Evolutionary conservation across 2,113 vertebrate genomes (phyloP), one percentile per base, ranked within the genome.

Genomic region (Lepus timidus): DNA sequence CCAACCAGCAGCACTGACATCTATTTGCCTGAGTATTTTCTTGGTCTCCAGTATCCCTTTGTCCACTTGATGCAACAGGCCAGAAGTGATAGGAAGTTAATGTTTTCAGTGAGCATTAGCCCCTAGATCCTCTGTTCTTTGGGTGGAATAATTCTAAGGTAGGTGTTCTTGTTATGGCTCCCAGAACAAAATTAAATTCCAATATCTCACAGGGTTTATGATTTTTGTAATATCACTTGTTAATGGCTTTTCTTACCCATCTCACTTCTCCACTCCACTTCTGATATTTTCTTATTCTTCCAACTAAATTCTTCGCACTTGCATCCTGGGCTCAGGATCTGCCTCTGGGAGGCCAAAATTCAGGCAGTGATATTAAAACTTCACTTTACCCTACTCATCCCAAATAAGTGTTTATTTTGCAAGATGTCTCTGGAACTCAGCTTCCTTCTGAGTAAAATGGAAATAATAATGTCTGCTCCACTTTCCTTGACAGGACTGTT

Each of bases 331-430:
- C 74, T 92, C 29, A 64, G 49, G 13, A 62, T 85, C 61, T 94
- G 22, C 49, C 68, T 75, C 55, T 29, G 39, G 4, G 55, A 58
- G 55, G 39, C 62, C 31, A 33, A 73, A 49, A 68, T 16, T 67
- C 39, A 85, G 51, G 85, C 22, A 86, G 27, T n/a, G 68, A 70
- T 85, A 89, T 20, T 64, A 44, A 90, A 76, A 6, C 22, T 55
- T 62, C 27, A 4, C 31, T 4, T 73, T 81, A n/a, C 22, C 39
- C 19, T 85, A 23, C 11, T 70, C 17, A 49, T 87, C 68, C 88
- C 39, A 93, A 95, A 94, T 89, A 22, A 70, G 31, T 73, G 29
- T 76, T 83, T 94, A 52, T 94, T 95, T 71, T 88, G 23, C 22
- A 92, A 94, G 65, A 67, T 80, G 25, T 58, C 49, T 51, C 19